Percentiles rank a stretch among this genome's conserved stretches.
These are phyloP conservation scores for Melinopterus prodromus DNA, from an alignment of 2,888 invertebrate species.

Conservation along the genomic window DNA sequence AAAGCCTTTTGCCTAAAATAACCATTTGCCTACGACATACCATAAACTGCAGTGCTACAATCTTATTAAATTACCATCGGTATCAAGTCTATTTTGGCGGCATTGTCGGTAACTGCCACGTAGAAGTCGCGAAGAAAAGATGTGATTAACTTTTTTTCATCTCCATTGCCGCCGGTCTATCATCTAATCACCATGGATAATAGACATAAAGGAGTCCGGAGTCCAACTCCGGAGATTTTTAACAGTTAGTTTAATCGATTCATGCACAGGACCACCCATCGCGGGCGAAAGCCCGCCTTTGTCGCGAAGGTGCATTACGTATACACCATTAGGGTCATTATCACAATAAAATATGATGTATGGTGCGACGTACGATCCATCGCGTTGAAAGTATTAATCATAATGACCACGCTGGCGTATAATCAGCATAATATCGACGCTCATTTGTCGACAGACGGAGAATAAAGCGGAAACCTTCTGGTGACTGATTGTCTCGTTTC, in stretches of 20 bases:
- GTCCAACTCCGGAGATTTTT: not conserved
- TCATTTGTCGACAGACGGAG: not conserved
- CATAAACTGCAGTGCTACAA: not conserved
- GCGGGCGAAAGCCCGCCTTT: not conserved
- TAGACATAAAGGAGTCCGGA: not conserved
- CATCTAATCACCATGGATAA: not conserved
- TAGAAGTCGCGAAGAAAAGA: not conserved
- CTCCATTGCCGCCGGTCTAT: not conserved
- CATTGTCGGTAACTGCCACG: not conserved
- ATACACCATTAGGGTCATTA: not conserved
- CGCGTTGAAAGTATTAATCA: not conserved
- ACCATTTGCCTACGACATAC: too few species aligned
- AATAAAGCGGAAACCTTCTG: not conserved
- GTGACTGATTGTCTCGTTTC: not conserved
- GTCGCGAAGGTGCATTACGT: not conserved
- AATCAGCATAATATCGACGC: not conserved
- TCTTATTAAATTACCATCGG: not conserved
- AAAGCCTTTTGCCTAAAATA: too few species aligned
- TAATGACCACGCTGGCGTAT: not conserved
- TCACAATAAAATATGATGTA: conserved; percentile 4
- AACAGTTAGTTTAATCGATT: conserved; percentile 4
- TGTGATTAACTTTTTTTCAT: not conserved
- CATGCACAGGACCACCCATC: not conserved
- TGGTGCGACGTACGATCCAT: not conserved
- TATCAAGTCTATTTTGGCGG: not conserved